Evolutionary conservation across 2,888 invertebrate species (phyloP), one percentile per base, ranked within the genome.

Genomic region (Tetragonisca angustula): DNA sequence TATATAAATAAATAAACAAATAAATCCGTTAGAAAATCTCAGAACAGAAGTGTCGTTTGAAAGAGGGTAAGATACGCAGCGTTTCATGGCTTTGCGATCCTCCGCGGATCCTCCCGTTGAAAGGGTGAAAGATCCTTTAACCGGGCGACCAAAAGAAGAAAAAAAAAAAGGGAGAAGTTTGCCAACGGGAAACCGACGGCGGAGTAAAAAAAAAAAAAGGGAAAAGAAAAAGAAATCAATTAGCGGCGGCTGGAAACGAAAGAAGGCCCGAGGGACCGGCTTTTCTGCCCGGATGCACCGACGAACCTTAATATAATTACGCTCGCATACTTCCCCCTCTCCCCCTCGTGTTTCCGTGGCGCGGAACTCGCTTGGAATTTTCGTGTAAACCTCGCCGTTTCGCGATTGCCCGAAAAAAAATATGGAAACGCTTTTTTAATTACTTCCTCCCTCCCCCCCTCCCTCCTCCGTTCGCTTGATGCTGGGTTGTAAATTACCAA

Each of bases 251-350:
- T 36, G n/a, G 32, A 17, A 74, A 64, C 27, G 64, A 52, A 64
- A 52, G 27, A 75, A 75, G 54, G 54, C 74, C 52, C 15, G 54
- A 27, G 74, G 65, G 65, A 36, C 54, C 21, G 54, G 24, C 52
- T 75, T 75, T 75, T 75, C 43, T 67, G 21, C 21, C 24, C 65
- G 65, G 24, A 54, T 54, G 43, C 54, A 54, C 21, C 65, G 65
- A 65, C 67, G 27, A 65, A 43, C 43, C 17, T 65, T 75, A 67
- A 75, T 75, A 67, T 67, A 75, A 75, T 75, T 75, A 75, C 43
- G 43, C 15, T 43, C 21, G 54, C 65, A 75, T 67, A 75, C 67
- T 75, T 56, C 65, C 43, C 1, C 43, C 36, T 32, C 32, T 9
- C 36, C 6, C 6, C 36, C 19, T n/a, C n/a, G 50, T 4, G 27